These are phyloP conservation scores for Sebastes miniatus DNA, from an alignment of 2,797 vertebrate genomes.

Conservation along the genomic window DNA sequence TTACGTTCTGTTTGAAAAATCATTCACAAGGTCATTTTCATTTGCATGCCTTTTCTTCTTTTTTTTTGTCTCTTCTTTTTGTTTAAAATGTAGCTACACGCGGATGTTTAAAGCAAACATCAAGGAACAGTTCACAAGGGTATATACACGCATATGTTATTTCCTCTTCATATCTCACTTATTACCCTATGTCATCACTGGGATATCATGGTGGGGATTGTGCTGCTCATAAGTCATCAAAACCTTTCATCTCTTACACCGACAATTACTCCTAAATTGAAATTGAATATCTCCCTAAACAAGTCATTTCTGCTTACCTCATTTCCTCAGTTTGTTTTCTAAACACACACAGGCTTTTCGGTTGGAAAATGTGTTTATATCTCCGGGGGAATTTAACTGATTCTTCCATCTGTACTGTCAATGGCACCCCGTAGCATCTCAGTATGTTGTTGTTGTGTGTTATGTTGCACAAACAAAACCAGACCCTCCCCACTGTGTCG, in stretches of 20 bases:
- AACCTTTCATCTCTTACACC: slow-evolving; percentile 43
- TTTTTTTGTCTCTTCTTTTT: slow-evolving; percentile 38
- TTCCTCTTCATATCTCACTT: slow-evolving; percentile 18
- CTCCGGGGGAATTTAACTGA: slow-evolving; percentile 77
- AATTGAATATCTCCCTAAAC: neutral
- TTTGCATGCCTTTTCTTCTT: slow-evolving; percentile 42
- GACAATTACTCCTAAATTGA: slow-evolving; percentile 14
- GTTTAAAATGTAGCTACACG: slow-evolving; percentile 54
- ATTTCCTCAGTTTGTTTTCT: slow-evolving; percentile 8
- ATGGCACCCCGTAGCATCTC: slow-evolving; percentile 65
- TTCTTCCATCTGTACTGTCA: slow-evolving; percentile 82
- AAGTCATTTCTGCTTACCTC: neutral
- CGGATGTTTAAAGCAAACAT: slow-evolving; percentile 68
- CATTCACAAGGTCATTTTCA: neutral
- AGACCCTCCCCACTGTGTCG: slow-evolving; percentile 34
- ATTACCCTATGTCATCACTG: slow-evolving; percentile 8
- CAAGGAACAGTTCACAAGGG: slow-evolving; percentile 60
- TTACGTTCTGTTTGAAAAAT: slow-evolving; percentile 6
- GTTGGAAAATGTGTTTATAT: slow-evolving; percentile 49
- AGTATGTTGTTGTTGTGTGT: slow-evolving; percentile 63
- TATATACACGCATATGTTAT: slow-evolving; percentile 47
- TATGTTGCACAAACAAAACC: slow-evolving; percentile 60
- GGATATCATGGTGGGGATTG: neutral
- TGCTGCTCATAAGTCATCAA: slow-evolving; percentile 56
- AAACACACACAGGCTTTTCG: neutral